Evolutionary conservation across 2,113 vertebrate species (phyloP).

Genomic region (Dolichotis patagonum): DNA sequence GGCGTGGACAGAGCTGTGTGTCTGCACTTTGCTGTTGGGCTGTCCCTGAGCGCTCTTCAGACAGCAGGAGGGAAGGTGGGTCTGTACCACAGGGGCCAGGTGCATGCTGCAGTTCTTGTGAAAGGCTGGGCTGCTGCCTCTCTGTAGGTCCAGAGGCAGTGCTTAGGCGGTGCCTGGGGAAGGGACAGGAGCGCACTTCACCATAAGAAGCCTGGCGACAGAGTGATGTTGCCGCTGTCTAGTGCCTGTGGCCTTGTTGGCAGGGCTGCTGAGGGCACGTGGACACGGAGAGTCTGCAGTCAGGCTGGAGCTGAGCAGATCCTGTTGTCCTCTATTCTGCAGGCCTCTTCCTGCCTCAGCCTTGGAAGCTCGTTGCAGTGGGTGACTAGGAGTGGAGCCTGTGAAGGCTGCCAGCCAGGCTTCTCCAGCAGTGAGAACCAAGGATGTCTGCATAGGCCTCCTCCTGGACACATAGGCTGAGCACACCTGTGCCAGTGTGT

Average conservation of each 20-base stretch:
- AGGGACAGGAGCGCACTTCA: background rate
- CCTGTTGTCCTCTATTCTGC: background rate
- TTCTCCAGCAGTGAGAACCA: background rate
- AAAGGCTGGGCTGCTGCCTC: rapidly evolving
- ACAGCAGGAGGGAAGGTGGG: background rate
- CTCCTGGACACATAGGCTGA: rapidly evolving
- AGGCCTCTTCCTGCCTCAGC: background rate
- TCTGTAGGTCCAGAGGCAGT: background rate
- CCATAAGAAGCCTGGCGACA: rapidly evolving
- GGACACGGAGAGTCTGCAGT: background rate
- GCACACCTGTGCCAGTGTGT: background rate
- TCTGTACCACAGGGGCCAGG: background rate
- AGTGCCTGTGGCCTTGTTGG: too few relatives aligned
- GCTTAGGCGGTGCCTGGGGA: too few relatives aligned
- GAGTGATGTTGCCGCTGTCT: background rate
- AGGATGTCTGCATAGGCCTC: background rate
- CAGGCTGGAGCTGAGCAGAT: background rate
- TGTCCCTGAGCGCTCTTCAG: background rate
- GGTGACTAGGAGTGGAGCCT: background rate
- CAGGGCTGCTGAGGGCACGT: background rate
- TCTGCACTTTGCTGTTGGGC: background rate
- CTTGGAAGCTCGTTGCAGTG: background rate
- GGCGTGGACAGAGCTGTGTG: background rate
- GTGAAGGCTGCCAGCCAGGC: background rate
- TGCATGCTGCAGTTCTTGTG: background rate